A percentile compares a stretch with the other conserved stretches of the same genome.
Conservation (phyloP, 2,888 invertebrate species). For the Drosophila robusta region DNA sequence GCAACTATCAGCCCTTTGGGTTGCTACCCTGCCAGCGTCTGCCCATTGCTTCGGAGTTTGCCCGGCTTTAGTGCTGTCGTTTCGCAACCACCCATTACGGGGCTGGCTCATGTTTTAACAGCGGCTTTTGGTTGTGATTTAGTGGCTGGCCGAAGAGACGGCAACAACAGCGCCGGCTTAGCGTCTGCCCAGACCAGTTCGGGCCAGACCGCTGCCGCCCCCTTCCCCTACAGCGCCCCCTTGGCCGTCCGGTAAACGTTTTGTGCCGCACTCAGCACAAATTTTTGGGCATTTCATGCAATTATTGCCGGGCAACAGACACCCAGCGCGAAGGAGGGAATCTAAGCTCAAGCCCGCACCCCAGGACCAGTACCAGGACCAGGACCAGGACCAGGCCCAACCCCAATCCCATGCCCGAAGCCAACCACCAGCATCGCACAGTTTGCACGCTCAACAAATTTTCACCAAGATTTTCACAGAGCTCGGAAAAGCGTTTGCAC, state of each 20-base stretch:
- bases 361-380: background rate
- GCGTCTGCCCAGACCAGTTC: constrained; percentile 63
- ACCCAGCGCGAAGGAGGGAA: background rate
- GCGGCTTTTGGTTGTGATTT: constrained; percentile 82
- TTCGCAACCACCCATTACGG: constrained; percentile 58
- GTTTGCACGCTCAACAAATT: constrained; percentile 80
- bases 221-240: background rate
- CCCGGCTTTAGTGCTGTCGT: constrained; percentile 9
- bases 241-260: constrained; percentile 30
- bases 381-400: background rate
- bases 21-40: background rate
- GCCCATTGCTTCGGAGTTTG: background rate
- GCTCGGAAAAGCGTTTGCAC: constrained; percentile 52
- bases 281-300: constrained; percentile 72
- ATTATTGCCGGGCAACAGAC: constrained; percentile 63
- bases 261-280: constrained; percentile 71
- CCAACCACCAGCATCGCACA: constrained; percentile 36
- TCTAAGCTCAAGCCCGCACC: background rate
- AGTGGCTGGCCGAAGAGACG: constrained; percentile 65
- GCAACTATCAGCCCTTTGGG: constrained; percentile 49
- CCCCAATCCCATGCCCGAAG: constrained; percentile 17
- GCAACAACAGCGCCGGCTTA: constrained; percentile 61
- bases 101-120: constrained; percentile 76
- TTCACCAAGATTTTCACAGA: constrained; percentile 73
- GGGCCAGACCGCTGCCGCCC: constrained; percentile 5